Base-by-base conservation (phyloP, 2,888 invertebrate species). In the Poecilobothrus nobilitatus region DNA sequence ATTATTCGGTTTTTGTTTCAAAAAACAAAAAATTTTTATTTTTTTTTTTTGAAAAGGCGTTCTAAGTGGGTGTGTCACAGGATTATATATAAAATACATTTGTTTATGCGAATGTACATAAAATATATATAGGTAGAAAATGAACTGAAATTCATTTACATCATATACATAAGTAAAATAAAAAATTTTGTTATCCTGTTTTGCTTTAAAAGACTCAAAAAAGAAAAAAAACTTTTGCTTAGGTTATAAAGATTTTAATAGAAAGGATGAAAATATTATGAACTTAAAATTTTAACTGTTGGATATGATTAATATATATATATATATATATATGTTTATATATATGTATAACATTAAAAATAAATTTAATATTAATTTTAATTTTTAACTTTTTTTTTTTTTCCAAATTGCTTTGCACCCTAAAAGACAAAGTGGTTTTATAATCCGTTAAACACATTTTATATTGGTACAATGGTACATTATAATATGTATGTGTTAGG, bases 11-110 rank as follows among this genome's bases (percentile, higher is more conserved):
- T 41, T 41, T 41, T 41, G 9, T 41, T 41, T 41, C 53, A 12
- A 37, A 37, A 37, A 7, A 34, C 34, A 34, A 34, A 34, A 37
- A 37, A 2, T 18, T n/a, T 53, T 27, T 27, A 4, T 27, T 27
- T 27, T 27, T 27, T 27, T 27, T 27, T 27, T 27, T 53, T 53
- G 6, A 53, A 53, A 15, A 62, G 71, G 71, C 71, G 71, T 70
- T 61, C 61, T 62, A 68, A 66, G 71, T 71, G 70, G 71, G 71
- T 62, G 71, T 71, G 71, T 70, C 71, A 61, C 65, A 66, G 71
- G 71, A 70, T 70, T 70, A 70, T 67, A 70, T 63, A 67, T 5
- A 27, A 27, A 70, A 71, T 68, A 71, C 67, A 8, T 15, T 41
- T 4, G 27, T 27, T 27, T 27, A 5, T 27, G 5, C 5, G 27